Conservation (phyloP, 2,888 invertebrate species). For the Volucella bombylans region DNA sequence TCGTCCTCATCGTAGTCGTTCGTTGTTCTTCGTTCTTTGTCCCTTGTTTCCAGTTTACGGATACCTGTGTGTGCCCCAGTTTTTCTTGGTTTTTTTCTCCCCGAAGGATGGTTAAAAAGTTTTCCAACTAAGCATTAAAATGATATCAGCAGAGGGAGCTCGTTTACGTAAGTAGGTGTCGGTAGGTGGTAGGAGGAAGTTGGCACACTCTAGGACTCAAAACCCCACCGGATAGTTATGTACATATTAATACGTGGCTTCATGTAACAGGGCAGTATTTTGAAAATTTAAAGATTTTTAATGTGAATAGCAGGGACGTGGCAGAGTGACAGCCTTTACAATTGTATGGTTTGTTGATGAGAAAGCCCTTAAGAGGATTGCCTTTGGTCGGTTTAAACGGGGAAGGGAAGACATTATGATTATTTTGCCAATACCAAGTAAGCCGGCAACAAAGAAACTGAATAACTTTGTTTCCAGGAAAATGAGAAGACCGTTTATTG, state of each 20-base stretch:
- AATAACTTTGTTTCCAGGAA: too few relatives aligned
- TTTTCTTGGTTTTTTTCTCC: background rate
- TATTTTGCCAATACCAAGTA: too few relatives aligned
- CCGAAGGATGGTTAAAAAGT: slow-evolving; percentile 2
- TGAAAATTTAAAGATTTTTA: slow-evolving; percentile 22
- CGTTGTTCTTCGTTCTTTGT: too few relatives aligned
- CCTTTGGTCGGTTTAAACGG: slow-evolving; percentile 20
- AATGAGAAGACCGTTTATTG: too few relatives aligned
- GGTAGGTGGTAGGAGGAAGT: background rate
- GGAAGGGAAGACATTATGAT: too few relatives aligned
- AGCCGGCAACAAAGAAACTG: too few relatives aligned
- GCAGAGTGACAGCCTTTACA: slow-evolving; percentile 7
- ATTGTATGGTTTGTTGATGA: slow-evolving; percentile 1
- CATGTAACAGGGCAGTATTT: slow-evolving; percentile 14
- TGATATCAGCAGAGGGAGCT: background rate
- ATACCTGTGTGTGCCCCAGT: slow-evolving; percentile 8
- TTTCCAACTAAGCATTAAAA: background rate
- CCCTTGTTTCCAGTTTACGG: slow-evolving; percentile 20
- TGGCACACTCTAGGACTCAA: slow-evolving; percentile 34
- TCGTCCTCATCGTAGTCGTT: too few relatives aligned
- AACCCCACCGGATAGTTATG: slow-evolving; percentile 1
- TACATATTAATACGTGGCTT: slow-evolving; percentile 28
- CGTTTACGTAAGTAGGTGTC: too few relatives aligned
- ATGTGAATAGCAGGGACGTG: background rate
- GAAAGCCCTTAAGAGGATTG: slow-evolving; percentile 39